Percentiles rank a stretch among this genome's conserved stretches.
Evolutionary conservation across 1,140 invertebrate species (phyloP).

Genomic region (Zaprionus nigranus): DNA sequence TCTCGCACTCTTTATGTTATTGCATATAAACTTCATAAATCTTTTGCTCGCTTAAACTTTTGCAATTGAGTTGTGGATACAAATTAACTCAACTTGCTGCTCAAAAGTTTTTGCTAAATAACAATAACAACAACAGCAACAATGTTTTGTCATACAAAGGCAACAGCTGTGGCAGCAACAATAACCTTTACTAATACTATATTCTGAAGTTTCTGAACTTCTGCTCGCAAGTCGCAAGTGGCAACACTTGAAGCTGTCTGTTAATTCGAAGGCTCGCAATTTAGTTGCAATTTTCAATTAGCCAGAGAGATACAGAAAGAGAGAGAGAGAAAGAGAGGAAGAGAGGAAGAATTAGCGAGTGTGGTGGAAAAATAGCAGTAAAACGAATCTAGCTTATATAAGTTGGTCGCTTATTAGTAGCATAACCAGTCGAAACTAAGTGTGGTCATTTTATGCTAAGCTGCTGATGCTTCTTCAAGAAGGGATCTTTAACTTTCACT

Average conservation of each 20-base stretch:
- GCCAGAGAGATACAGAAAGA: background rate
- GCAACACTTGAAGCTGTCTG: slow-evolving; percentile 11
- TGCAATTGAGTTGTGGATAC: slow-evolving; percentile 81
- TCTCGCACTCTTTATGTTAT: slow-evolving; percentile 54
- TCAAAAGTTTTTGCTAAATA: slow-evolving; percentile 67
- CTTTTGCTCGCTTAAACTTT: slow-evolving; percentile 81
- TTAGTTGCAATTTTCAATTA: slow-evolving; percentile 12
- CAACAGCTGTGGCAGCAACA: slow-evolving; percentile 63
- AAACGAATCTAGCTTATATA: background rate
- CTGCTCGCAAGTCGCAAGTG: slow-evolving; percentile 32
- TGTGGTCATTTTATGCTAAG: no score
- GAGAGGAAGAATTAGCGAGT: background rate
- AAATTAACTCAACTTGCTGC: slow-evolving; percentile 79
- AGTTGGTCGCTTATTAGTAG: no score
- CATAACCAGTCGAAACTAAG: background rate
- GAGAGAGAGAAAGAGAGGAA: background rate
- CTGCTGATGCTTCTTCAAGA: background rate
- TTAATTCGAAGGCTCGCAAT: slow-evolving; percentile 4
- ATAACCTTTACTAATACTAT: slow-evolving; percentile 70
- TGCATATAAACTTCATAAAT: slow-evolving; percentile 82
- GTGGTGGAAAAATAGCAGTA: background rate
- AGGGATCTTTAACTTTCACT: background rate
- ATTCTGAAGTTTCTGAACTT: slow-evolving; percentile 55
- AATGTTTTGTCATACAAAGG: slow-evolving; percentile 3
- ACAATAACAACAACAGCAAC: slow-evolving; percentile 56